These are phyloP conservation scores for Syrphus vitripennis DNA, from an alignment of 2,888 invertebrate genomes.

Conservation along the genomic window DNA sequence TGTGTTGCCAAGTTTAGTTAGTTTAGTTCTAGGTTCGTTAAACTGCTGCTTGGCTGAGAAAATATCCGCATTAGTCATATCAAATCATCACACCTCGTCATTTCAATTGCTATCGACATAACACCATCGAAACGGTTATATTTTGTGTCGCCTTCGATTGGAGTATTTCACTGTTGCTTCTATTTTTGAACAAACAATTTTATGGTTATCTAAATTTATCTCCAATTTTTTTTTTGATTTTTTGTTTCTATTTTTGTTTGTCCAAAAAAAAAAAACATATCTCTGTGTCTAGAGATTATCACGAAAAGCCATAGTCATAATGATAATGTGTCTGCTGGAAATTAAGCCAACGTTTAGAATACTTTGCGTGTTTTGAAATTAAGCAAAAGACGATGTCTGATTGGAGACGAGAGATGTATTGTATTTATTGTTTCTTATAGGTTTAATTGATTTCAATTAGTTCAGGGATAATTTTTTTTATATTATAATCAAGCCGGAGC, in stretches of 20 bases:
- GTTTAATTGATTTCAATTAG: not conserved
- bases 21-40: not conserved
- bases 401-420: not conserved
- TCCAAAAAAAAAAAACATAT: too few species aligned
- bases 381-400: not conserved
- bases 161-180: not conserved
- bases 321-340: too few species aligned
- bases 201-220: not conserved
- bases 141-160: not conserved
- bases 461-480: not conserved
- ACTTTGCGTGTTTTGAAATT: not conserved
- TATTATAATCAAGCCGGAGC: not conserved
- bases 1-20: not conserved
- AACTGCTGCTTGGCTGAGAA: constrained; percentile 23
- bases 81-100: not conserved
- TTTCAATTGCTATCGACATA: not conserved
- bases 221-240: not conserved
- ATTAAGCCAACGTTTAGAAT: too few species aligned
- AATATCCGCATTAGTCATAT: constrained; percentile 45
- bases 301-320: too few species aligned
- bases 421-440: not conserved
- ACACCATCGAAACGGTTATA: not conserved
- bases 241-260: not conserved
- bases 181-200: not conserved
- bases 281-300: too few species aligned